Conservation (phyloP, 2,888 invertebrate species). For the Hesperia comma region DNA sequence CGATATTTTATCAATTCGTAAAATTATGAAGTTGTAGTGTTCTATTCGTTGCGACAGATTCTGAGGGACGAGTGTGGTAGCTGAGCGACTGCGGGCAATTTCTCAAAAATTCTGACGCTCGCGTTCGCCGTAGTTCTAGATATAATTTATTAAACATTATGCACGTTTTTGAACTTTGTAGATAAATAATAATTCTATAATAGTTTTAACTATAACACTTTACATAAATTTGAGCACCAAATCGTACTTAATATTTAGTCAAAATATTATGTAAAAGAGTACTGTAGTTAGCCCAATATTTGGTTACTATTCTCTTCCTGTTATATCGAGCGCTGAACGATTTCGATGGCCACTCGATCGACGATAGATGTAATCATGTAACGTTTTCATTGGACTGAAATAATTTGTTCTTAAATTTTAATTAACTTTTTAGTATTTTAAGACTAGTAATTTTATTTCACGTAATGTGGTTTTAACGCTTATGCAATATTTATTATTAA, state of each 20-base stretch:
- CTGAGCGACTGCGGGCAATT: slow-evolving; percentile 20
- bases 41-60: slow-evolving; percentile 7
- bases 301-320: slow-evolving; percentile 59
- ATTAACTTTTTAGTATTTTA: slow-evolving; percentile 71
- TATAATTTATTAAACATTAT: slow-evolving; percentile 60
- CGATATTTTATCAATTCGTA: slow-evolving; percentile 27
- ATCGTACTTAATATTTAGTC: slow-evolving; percentile 84
- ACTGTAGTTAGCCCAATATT: slow-evolving; percentile 65
- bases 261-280: slow-evolving; percentile 67
- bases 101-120: slow-evolving; percentile 35
- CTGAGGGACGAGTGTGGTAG: slow-evolving; percentile 13
- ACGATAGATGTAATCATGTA: slow-evolving; percentile 53
- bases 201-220: slow-evolving; percentile 74
- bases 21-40: slow-evolving; percentile 23
- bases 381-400: slow-evolving; percentile 78
- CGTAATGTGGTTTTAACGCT: slow-evolving; percentile 74
- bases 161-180: slow-evolving; percentile 72
- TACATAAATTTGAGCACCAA: slow-evolving; percentile 82
- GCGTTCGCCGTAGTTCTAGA: slow-evolving; percentile 55
- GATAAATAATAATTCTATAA: slow-evolving; percentile 71
- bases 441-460: slow-evolving; percentile 72
- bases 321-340: slow-evolving; percentile 57
- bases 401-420: slow-evolving; percentile 69
- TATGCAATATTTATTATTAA: slow-evolving; percentile 83
- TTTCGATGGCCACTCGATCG: slow-evolving; percentile 61